phyloP scores from a whole-genome alignment of 2,113 vertebrate genomes.

The Sterrhoptilus dennistouni region DNA sequence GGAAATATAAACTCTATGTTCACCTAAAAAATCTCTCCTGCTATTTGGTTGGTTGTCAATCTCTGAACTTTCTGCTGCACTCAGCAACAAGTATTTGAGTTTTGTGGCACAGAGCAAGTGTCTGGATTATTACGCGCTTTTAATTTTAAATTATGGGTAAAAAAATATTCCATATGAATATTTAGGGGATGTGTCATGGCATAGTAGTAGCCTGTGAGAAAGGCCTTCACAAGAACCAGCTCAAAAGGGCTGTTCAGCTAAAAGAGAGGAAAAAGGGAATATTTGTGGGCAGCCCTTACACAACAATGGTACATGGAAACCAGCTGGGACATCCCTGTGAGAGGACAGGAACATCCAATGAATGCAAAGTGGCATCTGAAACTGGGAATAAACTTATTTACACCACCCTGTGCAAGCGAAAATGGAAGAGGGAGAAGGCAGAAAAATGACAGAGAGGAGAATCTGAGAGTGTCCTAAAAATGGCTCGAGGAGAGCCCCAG shows the following conservation, averaged over 20 bases:
- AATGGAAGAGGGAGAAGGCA: not conserved
- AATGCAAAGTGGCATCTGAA: not conserved
- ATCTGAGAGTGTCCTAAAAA: not conserved
- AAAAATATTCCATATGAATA: not conserved
- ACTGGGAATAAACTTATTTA: not conserved
- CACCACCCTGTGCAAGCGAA: not conserved
- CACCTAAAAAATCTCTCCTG: not conserved
- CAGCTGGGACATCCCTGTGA: conserved; percentile 1
- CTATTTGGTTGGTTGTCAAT: not conserved
- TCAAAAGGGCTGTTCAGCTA: not conserved
- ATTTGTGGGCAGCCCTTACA: conserved; percentile 40
- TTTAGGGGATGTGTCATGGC: not conserved
- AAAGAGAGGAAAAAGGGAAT: not conserved
- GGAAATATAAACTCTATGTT: not conserved
- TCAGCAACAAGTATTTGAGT: not conserved
- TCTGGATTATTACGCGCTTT: not conserved
- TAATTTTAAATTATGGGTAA: not conserved
- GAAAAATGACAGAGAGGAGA: not conserved
- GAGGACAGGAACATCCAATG: not conserved
- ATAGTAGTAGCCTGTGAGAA: not conserved
- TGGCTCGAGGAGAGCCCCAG: fast-evolving
- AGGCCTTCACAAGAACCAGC: not conserved
- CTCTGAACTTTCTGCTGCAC: not conserved
- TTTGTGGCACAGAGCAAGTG: not conserved
- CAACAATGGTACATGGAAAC: not conserved